These are phyloP conservation scores for Platorchestia sp. DNA, from an alignment of 1,140 invertebrate genomes.

Conservation along the genomic window DNA sequence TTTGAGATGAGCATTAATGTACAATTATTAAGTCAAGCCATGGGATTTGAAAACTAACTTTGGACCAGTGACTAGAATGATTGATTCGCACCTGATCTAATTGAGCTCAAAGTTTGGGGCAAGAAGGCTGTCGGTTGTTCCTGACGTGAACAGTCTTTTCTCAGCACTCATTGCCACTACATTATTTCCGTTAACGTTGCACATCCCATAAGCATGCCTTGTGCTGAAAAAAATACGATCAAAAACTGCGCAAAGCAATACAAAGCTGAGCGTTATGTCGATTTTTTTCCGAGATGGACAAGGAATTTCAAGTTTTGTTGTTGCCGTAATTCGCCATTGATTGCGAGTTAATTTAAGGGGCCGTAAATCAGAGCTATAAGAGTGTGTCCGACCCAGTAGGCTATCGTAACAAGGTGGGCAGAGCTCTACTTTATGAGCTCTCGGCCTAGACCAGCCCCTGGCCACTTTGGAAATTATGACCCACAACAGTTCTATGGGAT, in stretches of 20 bases:
- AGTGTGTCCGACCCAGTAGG: constrained; percentile 52
- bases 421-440: constrained; percentile 49
- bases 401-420: constrained; percentile 55
- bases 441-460: constrained; percentile 46
- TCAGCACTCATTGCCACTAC: background rate
- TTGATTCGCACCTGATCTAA: constrained; percentile 45
- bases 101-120: constrained; percentile 26
- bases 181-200: background rate
- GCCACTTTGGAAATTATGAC: constrained; percentile 53
- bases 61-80: constrained; percentile 36
- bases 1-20: constrained; percentile 7
- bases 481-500: constrained; percentile 55
- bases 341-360: constrained; percentile 31
- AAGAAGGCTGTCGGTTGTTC: background rate
- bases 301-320: constrained; percentile 8
- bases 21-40: constrained; percentile 10
- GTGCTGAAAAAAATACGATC: background rate
- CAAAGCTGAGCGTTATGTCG: background rate
- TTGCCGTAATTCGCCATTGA: constrained; percentile 33
- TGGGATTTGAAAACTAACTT: constrained; percentile 32
- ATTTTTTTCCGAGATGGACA: background rate
- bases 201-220: background rate
- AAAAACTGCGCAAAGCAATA: background rate
- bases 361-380: constrained; percentile 49
- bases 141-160: background rate